Evolutionary conservation across 2,797 vertebrate species (phyloP).

Genomic region (Sebastes hubbsi): DNA sequence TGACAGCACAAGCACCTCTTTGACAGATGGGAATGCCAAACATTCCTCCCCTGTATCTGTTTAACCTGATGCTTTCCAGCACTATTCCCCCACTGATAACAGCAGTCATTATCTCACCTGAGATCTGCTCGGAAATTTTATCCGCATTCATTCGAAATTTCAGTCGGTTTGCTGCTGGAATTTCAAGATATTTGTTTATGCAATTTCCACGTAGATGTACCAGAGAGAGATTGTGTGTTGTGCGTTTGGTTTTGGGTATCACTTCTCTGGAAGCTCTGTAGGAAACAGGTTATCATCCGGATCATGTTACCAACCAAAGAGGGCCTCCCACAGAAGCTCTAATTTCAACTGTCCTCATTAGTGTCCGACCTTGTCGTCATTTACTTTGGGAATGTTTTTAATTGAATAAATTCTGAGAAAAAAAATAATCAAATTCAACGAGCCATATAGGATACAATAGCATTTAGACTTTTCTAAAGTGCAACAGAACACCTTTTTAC

Average conservation of each 20-base stretch:
- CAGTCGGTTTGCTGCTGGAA: background rate
- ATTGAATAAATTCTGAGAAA: background rate
- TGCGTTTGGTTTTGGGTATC: conserved; percentile 38
- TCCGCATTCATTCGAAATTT: background rate
- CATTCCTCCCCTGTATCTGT: conserved; percentile 5
- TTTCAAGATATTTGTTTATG: conserved; percentile 1
- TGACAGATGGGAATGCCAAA: background rate
- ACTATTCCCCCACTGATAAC: background rate
- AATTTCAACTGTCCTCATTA: background rate
- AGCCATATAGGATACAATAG: background rate
- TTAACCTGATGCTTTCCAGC: background rate
- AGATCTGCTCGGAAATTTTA: background rate
- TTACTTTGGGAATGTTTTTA: background rate
- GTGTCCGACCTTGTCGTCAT: background rate
- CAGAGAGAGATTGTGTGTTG: background rate
- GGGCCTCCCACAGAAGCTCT: conserved; percentile 1
- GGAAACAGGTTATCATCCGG: conserved; percentile 42
- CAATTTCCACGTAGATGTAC: background rate
- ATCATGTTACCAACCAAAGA: conserved; percentile 40
- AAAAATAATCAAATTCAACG: background rate
- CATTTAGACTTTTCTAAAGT: background rate
- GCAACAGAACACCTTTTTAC: background rate
- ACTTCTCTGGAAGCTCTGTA: conserved; percentile 18
- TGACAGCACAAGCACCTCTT: background rate
- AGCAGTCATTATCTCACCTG: background rate